Evolutionary conservation across 2,113 vertebrate genomes (phyloP).

Genomic region (Anhinga anhinga): DNA sequence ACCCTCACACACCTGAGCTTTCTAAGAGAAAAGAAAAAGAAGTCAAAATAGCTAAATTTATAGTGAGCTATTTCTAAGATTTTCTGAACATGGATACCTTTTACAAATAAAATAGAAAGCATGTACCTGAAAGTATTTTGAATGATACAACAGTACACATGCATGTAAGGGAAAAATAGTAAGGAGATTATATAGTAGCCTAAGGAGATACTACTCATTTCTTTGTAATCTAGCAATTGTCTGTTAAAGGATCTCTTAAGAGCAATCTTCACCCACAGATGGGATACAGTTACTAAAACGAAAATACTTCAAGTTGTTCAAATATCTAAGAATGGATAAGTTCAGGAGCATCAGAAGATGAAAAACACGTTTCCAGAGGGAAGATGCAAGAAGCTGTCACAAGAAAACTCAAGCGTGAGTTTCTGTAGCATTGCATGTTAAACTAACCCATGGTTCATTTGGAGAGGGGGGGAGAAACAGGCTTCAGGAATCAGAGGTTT

Average conservation of each 20-base stretch:
- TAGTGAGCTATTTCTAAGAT: not conserved
- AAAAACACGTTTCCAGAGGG: not conserved
- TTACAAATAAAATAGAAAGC: not conserved
- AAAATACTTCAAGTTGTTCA: not conserved
- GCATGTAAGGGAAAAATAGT: not conserved
- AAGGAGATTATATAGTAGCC: not conserved
- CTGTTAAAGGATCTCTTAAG: not conserved
- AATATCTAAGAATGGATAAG: not conserved
- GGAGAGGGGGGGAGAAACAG: not conserved
- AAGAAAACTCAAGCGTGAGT: not conserved
- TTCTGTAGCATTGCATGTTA: accelerated
- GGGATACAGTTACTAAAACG: not conserved
- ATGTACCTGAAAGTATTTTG: not conserved
- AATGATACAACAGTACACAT: not conserved
- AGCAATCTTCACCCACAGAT: not conserved
- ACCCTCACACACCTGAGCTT: not conserved
- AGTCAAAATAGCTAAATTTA: not conserved
- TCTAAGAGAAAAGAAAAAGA: not conserved
- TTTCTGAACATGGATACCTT: not conserved
- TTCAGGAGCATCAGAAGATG: not conserved
- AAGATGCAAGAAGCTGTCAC: not conserved
- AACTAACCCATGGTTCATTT: not conserved
- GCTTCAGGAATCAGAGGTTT: not conserved
- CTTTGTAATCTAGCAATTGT: not conserved
- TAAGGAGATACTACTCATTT: not conserved